phyloP scores from a whole-genome alignment of 2,113 vertebrate genomes.

The Tyrannus savana region DNA sequence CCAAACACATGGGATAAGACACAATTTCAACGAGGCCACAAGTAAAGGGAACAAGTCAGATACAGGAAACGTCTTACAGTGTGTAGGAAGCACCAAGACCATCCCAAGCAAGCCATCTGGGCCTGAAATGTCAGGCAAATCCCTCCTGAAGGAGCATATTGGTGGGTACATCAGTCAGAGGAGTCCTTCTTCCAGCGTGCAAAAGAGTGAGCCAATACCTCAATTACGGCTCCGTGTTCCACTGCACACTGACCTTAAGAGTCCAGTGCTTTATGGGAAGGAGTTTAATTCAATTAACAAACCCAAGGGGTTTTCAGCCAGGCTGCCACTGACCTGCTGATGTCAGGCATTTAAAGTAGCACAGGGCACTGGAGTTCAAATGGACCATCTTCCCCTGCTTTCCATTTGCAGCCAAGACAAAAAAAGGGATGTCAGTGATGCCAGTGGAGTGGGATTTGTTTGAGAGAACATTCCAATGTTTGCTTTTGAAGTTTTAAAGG shows the following conservation, averaged over 20 bases:
- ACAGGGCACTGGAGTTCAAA: background rate
- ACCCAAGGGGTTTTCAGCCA: background rate
- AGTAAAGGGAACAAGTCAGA: background rate
- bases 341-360: background rate
- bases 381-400: background rate
- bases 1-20: background rate
- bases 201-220: background rate
- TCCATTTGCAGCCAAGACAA: background rate
- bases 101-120: background rate
- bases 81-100: background rate
- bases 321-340: background rate
- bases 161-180: background rate
- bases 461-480: background rate
- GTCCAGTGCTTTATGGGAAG: background rate
- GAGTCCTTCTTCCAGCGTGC: background rate
- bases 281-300: slow-evolving; percentile 58
- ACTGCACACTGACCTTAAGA: slow-evolving; percentile 57
- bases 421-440: accelerated
- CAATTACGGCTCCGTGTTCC: background rate
- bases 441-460: background rate
- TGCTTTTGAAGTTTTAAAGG: background rate
- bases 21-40: background rate
- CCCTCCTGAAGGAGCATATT: background rate
- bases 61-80: background rate
- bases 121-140: slow-evolving; percentile 7